Percentiles rank a stretch among this genome's conserved stretches.
Evolutionary conservation across 2,888 invertebrate species (phyloP).

Genomic region (Epinotia brunnichana): DNA sequence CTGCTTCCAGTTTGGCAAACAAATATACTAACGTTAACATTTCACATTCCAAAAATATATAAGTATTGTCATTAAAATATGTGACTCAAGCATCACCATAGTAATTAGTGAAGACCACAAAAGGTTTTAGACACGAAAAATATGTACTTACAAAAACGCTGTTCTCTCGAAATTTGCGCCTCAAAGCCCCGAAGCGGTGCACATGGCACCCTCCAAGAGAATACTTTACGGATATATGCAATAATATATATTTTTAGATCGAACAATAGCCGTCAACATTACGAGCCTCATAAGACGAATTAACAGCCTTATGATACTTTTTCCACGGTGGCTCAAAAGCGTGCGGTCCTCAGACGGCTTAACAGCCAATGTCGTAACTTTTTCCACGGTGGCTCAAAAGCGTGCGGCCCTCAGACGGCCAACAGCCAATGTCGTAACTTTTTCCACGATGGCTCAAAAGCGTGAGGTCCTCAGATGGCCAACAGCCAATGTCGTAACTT

Average conservation of each 20-base stretch:
- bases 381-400: too few relatives aligned
- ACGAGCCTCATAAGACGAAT: constrained; percentile 13
- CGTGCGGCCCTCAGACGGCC: too few relatives aligned
- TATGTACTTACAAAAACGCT: constrained; percentile 33
- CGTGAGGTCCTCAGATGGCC: too few relatives aligned
- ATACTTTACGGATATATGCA: constrained; percentile 51
- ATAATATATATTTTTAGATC: constrained; percentile 44
- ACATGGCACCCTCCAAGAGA: constrained; percentile 64
- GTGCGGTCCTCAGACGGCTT: not conserved
- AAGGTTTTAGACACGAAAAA: not conserved
- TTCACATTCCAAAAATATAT: too few relatives aligned
- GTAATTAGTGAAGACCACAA: too few relatives aligned
- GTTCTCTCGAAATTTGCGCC: constrained; percentile 46
- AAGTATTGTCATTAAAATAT: too few relatives aligned
- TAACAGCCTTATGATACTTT: constrained; percentile 8
- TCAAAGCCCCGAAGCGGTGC: constrained; percentile 65
- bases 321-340: not conserved
- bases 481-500: not conserved
- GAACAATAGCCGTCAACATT: constrained; percentile 37
- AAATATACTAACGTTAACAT: too few relatives aligned
- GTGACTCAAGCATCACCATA: too few relatives aligned
- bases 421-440: not conserved
- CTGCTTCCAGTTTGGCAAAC: too few relatives aligned
- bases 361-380: too few relatives aligned
- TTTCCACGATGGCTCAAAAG: too few relatives aligned